Evolutionary conservation across 2,888 invertebrate species (phyloP), one percentile per base, ranked within the genome.

Genomic region (Melinaea marsaeus): DNA sequence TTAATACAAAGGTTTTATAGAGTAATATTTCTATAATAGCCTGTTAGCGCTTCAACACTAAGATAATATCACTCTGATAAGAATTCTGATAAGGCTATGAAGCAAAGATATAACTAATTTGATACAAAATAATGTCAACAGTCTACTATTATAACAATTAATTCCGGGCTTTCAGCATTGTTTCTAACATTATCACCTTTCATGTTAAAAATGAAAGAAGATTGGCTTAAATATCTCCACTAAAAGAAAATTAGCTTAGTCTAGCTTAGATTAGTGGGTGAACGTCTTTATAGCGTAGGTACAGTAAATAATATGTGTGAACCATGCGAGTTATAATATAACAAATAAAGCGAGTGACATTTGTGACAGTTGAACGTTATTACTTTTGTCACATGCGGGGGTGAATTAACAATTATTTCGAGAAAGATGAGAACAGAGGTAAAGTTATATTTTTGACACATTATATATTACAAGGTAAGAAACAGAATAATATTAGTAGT

Each of bases 321-420:
- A 35, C 51, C 58, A 55, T 45, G 46, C 13, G 55, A 60, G 57
- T 62, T 61, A 62, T 62, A 67, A 65, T 63, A 61, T 60, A 63
- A 60, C 63, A 62, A 62, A 67, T 58, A 67, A 61, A 35, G 58
- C 59, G 62, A 32, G 58, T 60, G 65, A 65, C 59, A 59, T 56
- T 57, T 61, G 63, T 65, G 67, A 65, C 65, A 67, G 60, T 51
- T 63, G 65, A 54, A 63, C 59, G 64, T 62, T 68, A 68, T 65
- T 61, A 67, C 61, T 60, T 61, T 51, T 60, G 63, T 57, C 61
- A 60, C 32, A 57, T 57, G 60, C 55, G 57, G 47, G 60, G 62
- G 35, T 57, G 63, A 57, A 63, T 62, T 62, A 59, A 60, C 57
- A 61, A 51, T 51, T 48, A 48, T 48, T 51, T 11, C 32, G 6